A percentile compares a stretch with the other conserved stretches of the same genome.
Evolutionary conservation across 2,797 vertebrate genomes (phyloP).

Genomic region (Nannoperca obscura): DNA sequence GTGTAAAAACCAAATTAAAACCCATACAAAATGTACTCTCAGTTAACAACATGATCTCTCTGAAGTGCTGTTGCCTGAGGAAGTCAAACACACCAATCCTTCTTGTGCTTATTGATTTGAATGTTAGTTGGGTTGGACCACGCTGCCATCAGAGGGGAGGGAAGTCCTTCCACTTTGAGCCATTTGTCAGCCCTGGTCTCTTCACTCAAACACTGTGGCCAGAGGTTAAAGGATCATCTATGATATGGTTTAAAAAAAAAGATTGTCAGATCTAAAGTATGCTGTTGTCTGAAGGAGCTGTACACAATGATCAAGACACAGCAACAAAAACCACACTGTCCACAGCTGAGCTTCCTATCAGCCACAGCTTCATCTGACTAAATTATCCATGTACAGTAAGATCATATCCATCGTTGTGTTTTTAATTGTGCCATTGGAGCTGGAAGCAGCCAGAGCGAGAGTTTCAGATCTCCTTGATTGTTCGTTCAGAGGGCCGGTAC

Average conservation of each 20-base stretch:
- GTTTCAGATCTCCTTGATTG: constrained; percentile 95
- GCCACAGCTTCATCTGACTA: constrained; percentile 39
- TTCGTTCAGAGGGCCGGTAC: constrained; percentile 94
- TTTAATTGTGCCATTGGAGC: constrained; percentile 57
- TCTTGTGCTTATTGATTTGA: constrained; percentile 75
- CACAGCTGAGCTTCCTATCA: constrained; percentile 27
- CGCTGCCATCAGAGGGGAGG: constrained; percentile 31
- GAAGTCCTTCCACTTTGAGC: constrained; percentile 32
- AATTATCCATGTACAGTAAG: constrained; percentile 34
- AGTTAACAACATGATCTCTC: constrained; percentile 18
- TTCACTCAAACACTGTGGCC: constrained; percentile 35
- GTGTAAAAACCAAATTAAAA: constrained; percentile 66
- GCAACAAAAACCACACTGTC: constrained; percentile 42
- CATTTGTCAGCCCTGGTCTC: constrained; percentile 9
- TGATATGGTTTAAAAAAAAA: constrained; percentile 35
- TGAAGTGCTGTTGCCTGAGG: constrained; percentile 14
- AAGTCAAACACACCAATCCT: constrained; percentile 29
- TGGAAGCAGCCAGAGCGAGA: constrained; percentile 46
- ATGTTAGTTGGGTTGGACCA: constrained; percentile 43
- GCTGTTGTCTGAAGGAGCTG: constrained; percentile 56
- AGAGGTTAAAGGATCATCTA: constrained; percentile 44
- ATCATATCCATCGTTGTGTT: constrained; percentile 39
- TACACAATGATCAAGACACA: constrained; percentile 45
- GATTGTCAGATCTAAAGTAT: constrained; percentile 38
- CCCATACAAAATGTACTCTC: constrained; percentile 68